Base-by-base conservation (phyloP, 2,113 vertebrate species). In the Bubo scandiacus region DNA sequence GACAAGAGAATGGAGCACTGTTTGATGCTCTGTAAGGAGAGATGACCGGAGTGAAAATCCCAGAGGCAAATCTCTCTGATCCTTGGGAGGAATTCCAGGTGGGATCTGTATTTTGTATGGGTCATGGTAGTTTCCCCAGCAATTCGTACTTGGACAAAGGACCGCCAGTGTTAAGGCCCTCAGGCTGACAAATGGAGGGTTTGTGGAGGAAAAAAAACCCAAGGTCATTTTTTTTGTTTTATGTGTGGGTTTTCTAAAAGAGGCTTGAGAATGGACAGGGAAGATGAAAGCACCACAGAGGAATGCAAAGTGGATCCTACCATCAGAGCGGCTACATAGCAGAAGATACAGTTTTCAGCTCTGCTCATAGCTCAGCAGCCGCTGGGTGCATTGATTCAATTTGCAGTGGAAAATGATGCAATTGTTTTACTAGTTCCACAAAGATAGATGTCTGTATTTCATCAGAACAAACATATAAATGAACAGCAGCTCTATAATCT, bases 401-500 rank as follows among this genome's bases (percentile, higher is more conserved):
- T 96, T 96, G 58, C 86, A 88, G 58, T 73, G 66, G 94, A 96
- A 96, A 97, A 96, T 94, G 95, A 96, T 92, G 84, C 95, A 97
- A 94, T 94, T 91, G 92, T 94, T 95, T 95, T 91, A 96, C 91
- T 61, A 70, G 86, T 77, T 96, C 71, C 92, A 85, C 81, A 62
- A 84, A 96, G 92, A 97, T 90, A 92, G 94, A 97, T 92, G 89
- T 91, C 95, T 95, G 84, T 80, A 95, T 92, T 95, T 95, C 94
- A 96, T 97, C 92, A 95, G 94, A 95, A 93, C 89, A 94, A 97
- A 87, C 78, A 80, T 74, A 80, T 90, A 95, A 96, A 96, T 94
- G 94, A 95, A 78, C 77, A 91, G 86, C 70, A 94, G 73, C 49
- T 92, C 89, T 86, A 68, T 84, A 96, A 94, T 96, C 89, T 89